Conservation (phyloP, 1,140 invertebrate genomes). For the Heliconius melpomene region DNA sequence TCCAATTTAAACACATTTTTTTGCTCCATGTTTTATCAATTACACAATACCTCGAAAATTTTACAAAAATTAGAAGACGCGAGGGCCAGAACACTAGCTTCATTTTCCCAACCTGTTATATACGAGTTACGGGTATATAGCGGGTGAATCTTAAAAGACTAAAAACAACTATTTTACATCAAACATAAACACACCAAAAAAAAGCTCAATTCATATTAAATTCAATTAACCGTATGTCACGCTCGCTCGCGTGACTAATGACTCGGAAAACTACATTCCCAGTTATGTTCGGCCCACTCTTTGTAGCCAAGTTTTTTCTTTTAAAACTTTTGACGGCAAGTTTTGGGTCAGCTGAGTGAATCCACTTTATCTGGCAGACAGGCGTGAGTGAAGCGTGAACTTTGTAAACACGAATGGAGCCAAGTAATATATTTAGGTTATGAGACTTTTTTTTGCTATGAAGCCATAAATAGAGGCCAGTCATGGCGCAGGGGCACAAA, state of each 20-base stretch:
- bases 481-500: no score
- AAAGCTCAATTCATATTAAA: constrained; percentile 3
- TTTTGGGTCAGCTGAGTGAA: constrained; percentile 36
- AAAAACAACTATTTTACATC: not conserved
- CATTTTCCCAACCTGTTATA: no score
- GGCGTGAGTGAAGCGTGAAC: constrained; percentile 8
- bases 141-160: no score
- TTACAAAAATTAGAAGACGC: no score
- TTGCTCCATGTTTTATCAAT: not conserved
- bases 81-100: no score
- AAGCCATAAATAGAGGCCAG: not conserved
- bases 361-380: constrained; percentile 20
- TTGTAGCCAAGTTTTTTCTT: constrained; percentile 53
- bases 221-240: constrained; percentile 39
- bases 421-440: not conserved
- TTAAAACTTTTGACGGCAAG: constrained; percentile 50
- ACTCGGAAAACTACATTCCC: constrained; percentile 58
- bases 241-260: constrained; percentile 56
- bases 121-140: no score
- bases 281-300: constrained; percentile 47
- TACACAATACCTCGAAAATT: no score
- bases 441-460: not conserved
- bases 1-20: not conserved
- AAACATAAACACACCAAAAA: not conserved
- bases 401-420: constrained; percentile 3